Evolutionary conservation across 2,888 invertebrate species (phyloP).

Genomic region (Buathra laborator): DNA sequence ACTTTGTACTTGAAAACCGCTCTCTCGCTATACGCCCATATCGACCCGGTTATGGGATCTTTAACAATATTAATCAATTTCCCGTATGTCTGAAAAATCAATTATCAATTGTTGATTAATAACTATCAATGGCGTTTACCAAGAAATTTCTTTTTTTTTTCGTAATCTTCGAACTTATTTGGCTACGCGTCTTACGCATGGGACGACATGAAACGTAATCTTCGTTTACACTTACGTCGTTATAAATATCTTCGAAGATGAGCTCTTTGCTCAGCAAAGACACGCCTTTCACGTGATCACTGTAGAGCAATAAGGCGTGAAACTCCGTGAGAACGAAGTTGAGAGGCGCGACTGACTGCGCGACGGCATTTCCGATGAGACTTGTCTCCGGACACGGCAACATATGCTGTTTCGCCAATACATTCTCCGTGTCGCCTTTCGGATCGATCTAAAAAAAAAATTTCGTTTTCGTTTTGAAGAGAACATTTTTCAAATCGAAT

Average conservation of each 20-base stretch:
- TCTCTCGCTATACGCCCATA: constrained; percentile 95
- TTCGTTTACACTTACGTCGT: constrained; percentile 86
- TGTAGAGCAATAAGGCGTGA: constrained; percentile 94
- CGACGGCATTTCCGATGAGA: constrained; percentile 76
- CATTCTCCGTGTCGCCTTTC: constrained; percentile 81
- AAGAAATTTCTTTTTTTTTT: not conserved
- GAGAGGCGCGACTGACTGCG: constrained; percentile 86
- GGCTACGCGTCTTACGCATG: too few species aligned
- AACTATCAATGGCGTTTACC: not conserved
- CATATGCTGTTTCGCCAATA: constrained; percentile 81
- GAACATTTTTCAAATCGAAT: constrained; percentile 80
- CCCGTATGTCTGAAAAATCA: constrained; percentile 88
- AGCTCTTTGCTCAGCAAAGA: constrained; percentile 94
- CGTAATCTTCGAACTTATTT: not conserved
- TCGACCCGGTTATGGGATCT: constrained; percentile 91
- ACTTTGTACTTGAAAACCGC: constrained; percentile 95
- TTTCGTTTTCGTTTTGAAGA: not conserved
- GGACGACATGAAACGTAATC: too few species aligned
- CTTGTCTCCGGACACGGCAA: constrained; percentile 82
- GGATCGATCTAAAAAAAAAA: constrained; percentile 79
- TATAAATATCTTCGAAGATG: constrained; percentile 94
- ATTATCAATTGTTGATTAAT: constrained; percentile 50
- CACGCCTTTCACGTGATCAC: constrained; percentile 93
- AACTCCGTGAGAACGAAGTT: constrained; percentile 95
- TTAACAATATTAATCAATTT: constrained; percentile 92